Percentiles rank a stretch among this genome's conserved stretches.
phyloP scores from a whole-genome alignment of 2,888 invertebrate genomes.

The Cantharis lateralis region DNA sequence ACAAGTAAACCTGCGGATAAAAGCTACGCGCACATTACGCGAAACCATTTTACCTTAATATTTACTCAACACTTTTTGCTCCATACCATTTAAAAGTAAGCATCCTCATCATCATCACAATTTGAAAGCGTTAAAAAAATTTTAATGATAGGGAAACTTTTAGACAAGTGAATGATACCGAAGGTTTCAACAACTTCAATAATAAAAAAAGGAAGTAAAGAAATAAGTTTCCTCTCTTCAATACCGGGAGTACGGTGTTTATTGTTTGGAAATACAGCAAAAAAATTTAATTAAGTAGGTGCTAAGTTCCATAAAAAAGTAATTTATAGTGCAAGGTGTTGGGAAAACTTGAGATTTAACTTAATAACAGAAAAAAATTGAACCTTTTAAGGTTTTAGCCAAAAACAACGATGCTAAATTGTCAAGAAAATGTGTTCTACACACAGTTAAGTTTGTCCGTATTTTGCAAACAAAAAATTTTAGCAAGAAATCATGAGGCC shows the following conservation, averaged over 20 bases:
- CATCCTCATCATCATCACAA: neutral
- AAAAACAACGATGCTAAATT: neutral
- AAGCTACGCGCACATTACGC: constrained; percentile 19
- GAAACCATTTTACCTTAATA: constrained; percentile 23
- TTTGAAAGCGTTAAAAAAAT: neutral
- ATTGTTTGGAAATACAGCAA: neutral
- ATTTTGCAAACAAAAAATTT: neutral
- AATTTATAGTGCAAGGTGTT: neutral
- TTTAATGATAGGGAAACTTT: neutral
- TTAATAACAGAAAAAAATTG: neutral
- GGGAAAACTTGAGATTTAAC: neutral
- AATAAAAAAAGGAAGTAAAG: neutral
- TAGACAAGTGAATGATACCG: neutral
- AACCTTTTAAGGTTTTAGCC: neutral
- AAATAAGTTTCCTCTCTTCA: neutral
- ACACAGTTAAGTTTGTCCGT: neutral
- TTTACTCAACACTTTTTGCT: neutral
- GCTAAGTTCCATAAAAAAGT: neutral
- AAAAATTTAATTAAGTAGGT: neutral
- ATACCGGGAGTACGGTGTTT: neutral
- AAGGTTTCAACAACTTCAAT: neutral
- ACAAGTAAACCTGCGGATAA: constrained; percentile 31
- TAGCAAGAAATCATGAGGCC: neutral
- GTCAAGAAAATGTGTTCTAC: neutral
- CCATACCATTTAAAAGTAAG: neutral